Percentiles rank a stretch among this genome's conserved stretches.
These are phyloP conservation scores for Peromyscus californicus DNA, from an alignment of 2,113 vertebrate genomes.

Conservation along the genomic window DNA sequence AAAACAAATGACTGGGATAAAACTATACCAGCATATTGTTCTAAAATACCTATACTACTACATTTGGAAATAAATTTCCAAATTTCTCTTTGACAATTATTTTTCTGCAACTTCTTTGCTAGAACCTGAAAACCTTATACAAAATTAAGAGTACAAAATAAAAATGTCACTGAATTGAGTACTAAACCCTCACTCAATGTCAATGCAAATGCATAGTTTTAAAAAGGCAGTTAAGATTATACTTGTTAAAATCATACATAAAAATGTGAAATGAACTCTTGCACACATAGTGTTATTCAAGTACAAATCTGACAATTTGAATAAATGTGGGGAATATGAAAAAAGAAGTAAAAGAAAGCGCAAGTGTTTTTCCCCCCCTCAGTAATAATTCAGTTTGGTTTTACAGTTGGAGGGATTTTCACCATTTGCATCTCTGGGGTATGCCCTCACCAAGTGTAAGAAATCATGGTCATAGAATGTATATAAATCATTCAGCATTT, in stretches of 20 bases:
- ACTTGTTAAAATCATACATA: constrained; percentile 70
- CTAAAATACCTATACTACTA: not conserved
- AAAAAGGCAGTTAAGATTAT: constrained; percentile 70
- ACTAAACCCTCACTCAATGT: constrained; percentile 50
- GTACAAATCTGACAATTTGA: constrained; percentile 69
- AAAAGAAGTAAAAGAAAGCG: constrained; percentile 16
- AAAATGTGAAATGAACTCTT: constrained; percentile 72
- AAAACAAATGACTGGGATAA: constrained; percentile 33
- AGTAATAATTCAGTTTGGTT: constrained; percentile 34
- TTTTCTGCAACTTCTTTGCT: constrained; percentile 10
- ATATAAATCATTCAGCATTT: not conserved
- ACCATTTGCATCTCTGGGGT: constrained; percentile 32
- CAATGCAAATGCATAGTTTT: constrained; percentile 71
- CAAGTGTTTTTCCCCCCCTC: constrained; percentile 15
- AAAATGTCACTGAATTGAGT: constrained; percentile 71
- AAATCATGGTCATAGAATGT: not conserved
- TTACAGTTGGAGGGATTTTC: constrained; percentile 50
- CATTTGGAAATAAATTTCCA: constrained; percentile 52
- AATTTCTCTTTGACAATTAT: constrained; percentile 29
- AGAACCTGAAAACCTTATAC: constrained; percentile 46
- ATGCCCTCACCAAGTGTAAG: constrained; percentile 15
- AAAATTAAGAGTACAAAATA: constrained; percentile 62
- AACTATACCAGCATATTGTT: constrained; percentile 22
- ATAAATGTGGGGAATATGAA: constrained; percentile 53
- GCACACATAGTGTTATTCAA: constrained; percentile 73